Evolutionary conservation across 2,113 vertebrate species (phyloP).

Genomic region (Hippoglossus stenolepis): DNA sequence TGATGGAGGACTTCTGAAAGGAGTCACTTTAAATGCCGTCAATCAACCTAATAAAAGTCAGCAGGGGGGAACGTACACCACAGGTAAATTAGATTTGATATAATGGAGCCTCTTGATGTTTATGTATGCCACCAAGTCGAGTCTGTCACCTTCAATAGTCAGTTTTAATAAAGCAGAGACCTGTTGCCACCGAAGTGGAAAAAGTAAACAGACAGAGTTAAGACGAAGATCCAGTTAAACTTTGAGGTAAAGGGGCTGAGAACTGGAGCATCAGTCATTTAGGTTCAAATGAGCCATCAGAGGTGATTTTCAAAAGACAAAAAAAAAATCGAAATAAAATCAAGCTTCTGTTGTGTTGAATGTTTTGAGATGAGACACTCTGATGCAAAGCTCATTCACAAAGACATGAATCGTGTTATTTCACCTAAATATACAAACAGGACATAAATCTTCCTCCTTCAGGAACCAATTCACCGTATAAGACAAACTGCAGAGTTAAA

Average conservation of each 20-base stretch:
- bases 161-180: constrained; percentile 32
- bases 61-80: background rate
- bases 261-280: constrained; percentile 22
- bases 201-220: background rate
- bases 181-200: constrained; percentile 23
- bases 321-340: too few species aligned
- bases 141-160: constrained; percentile 12
- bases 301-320: too few species aligned
- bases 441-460: too few species aligned
- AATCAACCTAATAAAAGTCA: background rate
- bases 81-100: constrained; percentile 1
- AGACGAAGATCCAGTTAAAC: background rate
- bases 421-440: too few species aligned
- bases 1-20: background rate
- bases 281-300: background rate
- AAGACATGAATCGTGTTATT: too few species aligned
- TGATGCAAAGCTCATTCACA: too few species aligned
- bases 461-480: too few species aligned
- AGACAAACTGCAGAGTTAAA: too few species aligned
- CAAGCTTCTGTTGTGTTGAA: too few species aligned
- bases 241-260: background rate
- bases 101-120: constrained; percentile 5
- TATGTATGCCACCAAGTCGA: constrained; percentile 5
- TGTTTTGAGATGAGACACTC: too few species aligned
- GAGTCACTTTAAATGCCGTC: background rate